Base-by-base conservation (phyloP, 2,888 invertebrate genomes). In the Microplitis deprimator region DNA sequence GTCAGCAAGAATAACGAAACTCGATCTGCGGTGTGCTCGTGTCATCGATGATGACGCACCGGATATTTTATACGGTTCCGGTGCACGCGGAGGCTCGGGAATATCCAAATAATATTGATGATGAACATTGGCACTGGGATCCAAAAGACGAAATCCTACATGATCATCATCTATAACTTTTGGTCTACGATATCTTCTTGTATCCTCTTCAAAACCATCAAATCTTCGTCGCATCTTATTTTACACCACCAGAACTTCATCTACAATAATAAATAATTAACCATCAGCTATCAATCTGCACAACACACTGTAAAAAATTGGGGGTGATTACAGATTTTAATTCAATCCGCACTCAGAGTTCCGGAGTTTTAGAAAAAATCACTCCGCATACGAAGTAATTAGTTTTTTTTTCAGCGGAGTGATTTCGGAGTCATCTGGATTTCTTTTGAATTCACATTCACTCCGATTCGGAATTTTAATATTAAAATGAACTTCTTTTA, bases 1-100 rank as follows among this genome's bases (percentile, higher is more conserved):
- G 81, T 94, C 93, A 13, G 93, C 91, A 77, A 95, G 91, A 81
- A 95, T 94, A 79, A 94, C 94, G 87, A 95, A 95, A 4, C 94
- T 93, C 6, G 93, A 91, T 86, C 93, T 93, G 76, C 92, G 92
- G 84, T 94, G 94, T 77, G 92, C 90, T 78, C 93, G 92, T 29
- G 91, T 89, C 67, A 91, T 90, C 81, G 91, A 89, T 85, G 91
- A 80, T 72, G 85, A 82, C 29, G 85, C 72, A 17, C 86, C 83
- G 8, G 84, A 84, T 78, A 89, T 80, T 79, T 89, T 89, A 83
- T 89, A 89, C 0, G 89, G 89, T 71, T 89, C 89, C 40, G 89
- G 89, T 20, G 88, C 89, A 59, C 88, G 81, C 6, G 84, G 81
- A 13, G 89, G 87, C 40, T 88, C 89, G 8, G 89, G 86, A 60